Conservation (phyloP, 1,140 invertebrate species). For the Aethina tumida region DNA sequence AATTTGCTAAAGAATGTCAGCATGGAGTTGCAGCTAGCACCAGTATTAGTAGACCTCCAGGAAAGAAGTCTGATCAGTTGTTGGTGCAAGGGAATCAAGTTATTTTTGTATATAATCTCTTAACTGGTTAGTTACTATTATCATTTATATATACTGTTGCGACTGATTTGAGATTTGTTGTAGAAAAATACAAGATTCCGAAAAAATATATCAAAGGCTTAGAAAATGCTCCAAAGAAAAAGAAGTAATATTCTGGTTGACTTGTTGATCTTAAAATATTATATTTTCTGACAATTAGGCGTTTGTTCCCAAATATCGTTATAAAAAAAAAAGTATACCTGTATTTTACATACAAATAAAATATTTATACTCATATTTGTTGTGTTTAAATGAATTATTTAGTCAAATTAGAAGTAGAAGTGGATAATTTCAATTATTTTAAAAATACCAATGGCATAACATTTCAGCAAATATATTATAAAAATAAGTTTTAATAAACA, state of each 20-base stretch:
- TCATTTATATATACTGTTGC: neutral
- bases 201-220: conserved; percentile 53
- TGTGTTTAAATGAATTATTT: too few species aligned
- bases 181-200: conserved; percentile 55
- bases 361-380: too few species aligned
- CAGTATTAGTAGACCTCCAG: conserved; percentile 58
- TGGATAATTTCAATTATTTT: too few species aligned
- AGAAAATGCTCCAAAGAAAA: conserved; percentile 54
- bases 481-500: too few species aligned
- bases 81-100: conserved; percentile 89
- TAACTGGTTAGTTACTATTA: conserved; percentile 45
- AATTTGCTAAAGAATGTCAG: conserved; percentile 76
- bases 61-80: conserved; percentile 67
- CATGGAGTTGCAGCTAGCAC: conserved; percentile 76
- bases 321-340: too few species aligned
- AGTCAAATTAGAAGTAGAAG: too few species aligned
- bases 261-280: too few species aligned
- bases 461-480: too few species aligned
- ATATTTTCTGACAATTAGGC: too few species aligned
- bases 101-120: conserved; percentile 59
- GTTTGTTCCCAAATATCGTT: too few species aligned
- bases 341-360: too few species aligned
- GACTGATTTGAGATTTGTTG: conserved; percentile 15
- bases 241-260: conserved; percentile 38
- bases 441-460: too few species aligned